These are phyloP conservation scores for Cisticola juncidis DNA, from an alignment of 2,113 vertebrate genomes.

Conservation along the genomic window DNA sequence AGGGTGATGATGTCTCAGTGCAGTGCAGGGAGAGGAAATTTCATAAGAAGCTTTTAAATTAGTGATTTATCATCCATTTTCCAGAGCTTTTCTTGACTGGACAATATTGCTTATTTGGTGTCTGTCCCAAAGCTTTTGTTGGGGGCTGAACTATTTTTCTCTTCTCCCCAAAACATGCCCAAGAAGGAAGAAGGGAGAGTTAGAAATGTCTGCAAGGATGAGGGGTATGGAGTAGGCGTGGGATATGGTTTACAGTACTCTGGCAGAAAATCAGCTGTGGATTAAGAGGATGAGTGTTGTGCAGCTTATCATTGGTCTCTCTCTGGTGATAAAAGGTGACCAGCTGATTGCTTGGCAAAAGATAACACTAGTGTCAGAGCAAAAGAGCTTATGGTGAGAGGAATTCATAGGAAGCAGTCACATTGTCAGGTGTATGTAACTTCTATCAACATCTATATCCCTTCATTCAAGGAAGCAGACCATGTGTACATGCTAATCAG, in stretches of 20 bases:
- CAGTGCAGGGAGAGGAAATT: neutral
- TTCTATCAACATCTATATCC: neutral
- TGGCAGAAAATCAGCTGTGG: neutral
- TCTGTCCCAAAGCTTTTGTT: neutral
- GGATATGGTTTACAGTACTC: neutral
- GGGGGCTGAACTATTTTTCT: neutral
- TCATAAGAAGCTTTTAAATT: neutral
- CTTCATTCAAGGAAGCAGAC: neutral
- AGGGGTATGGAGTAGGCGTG: neutral
- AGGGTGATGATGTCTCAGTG: neutral
- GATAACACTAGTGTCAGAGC: neutral
- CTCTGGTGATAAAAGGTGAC: neutral
- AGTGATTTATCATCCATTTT: neutral
- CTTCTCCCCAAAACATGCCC: neutral
- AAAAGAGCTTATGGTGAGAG: neutral
- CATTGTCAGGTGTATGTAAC: neutral
- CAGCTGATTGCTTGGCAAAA: neutral
- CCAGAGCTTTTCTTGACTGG: neutral
- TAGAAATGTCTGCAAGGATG: neutral
- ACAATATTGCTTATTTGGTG: neutral
- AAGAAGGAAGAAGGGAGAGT: neutral
- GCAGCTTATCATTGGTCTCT: neutral
- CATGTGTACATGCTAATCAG: rapidly evolving
- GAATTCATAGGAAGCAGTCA: neutral
- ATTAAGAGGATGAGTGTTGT: neutral